Conservation (phyloP, 1,140 invertebrate genomes). For the Drosophila cardini region DNA sequence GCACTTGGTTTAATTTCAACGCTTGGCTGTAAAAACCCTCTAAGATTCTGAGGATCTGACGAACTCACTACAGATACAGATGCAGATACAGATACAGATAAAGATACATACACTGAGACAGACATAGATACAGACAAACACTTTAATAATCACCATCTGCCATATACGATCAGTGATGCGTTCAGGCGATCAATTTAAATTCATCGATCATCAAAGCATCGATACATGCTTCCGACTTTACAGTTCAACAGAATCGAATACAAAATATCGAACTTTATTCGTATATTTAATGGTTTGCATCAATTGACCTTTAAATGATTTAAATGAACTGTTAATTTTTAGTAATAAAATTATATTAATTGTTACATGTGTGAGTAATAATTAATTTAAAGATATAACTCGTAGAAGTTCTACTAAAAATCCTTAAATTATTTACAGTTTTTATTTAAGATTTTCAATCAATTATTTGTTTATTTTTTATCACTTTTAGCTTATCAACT, state of each 20-base stretch:
- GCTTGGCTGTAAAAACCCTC: slow-evolving; percentile 33
- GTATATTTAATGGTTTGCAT: not conserved
- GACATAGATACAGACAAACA: too few relatives aligned
- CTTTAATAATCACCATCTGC: not conserved
- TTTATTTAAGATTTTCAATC: too few relatives aligned
- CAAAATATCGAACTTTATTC: not conserved
- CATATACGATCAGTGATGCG: slow-evolving; percentile 6
- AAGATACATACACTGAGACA: too few relatives aligned
- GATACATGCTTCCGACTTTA: slow-evolving; percentile 3
- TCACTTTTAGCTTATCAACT: too few relatives aligned
- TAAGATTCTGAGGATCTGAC: not conserved
- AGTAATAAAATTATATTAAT: not conserved
- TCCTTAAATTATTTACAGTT: too few relatives aligned
- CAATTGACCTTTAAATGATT: slow-evolving; percentile 9
- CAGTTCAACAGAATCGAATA: slow-evolving; percentile 9
- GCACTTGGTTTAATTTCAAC: slow-evolving; percentile 72
- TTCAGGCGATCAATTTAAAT: not conserved
- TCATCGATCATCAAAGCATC: slow-evolving; percentile 16
- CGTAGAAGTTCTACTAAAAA: too few relatives aligned
- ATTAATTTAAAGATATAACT: too few relatives aligned
- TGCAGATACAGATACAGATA: too few relatives aligned
- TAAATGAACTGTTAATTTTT: not conserved
- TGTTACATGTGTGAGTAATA: too few relatives aligned
- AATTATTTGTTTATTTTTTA: too few relatives aligned
- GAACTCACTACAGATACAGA: not conserved